A percentile compares a stretch with the other conserved stretches of the same genome.
These are phyloP conservation scores for Centrocercus urophasianus DNA, from an alignment of 2,113 vertebrate species.

Conservation along the genomic window DNA sequence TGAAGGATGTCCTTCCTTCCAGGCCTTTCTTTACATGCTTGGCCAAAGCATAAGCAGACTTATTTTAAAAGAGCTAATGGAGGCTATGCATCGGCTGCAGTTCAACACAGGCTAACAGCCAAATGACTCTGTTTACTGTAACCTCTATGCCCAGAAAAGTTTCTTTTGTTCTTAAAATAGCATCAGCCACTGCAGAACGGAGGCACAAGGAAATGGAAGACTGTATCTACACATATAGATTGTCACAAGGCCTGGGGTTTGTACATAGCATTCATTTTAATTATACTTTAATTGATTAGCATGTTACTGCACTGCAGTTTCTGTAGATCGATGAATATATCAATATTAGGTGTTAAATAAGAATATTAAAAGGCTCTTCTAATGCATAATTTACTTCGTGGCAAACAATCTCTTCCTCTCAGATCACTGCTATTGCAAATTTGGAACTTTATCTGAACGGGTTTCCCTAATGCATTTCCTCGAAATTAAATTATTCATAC, in stretches of 20 bases:
- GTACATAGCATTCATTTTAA: neutral
- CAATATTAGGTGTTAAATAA: constrained; percentile 55
- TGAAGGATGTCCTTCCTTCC: constrained; percentile 1
- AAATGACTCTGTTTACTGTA: constrained; percentile 23
- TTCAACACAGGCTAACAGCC: neutral
- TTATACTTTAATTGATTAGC: constrained; percentile 38
- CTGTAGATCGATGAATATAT: constrained; percentile 16
- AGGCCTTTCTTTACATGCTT: neutral
- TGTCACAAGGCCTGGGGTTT: neutral
- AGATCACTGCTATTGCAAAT: constrained; percentile 44
- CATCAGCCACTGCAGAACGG: neutral
- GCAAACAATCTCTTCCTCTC: constrained; percentile 47
- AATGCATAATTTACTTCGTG: constrained; percentile 43
- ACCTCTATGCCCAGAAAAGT: constrained; percentile 11
- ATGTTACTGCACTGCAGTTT: constrained; percentile 1
- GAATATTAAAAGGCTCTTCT: constrained; percentile 33
- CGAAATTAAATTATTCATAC: constrained; percentile 63
- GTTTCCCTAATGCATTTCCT: constrained; percentile 30
- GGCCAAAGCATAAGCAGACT: neutral
- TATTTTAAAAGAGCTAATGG: constrained; percentile 14
- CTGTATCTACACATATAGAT: neutral
- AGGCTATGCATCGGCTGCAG: neutral
- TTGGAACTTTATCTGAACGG: constrained; percentile 46
- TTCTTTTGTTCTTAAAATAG: constrained; percentile 40
- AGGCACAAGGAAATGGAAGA: neutral